Conservation (phyloP, 2,113 vertebrate genomes). For the Empidonax traillii region DNA sequence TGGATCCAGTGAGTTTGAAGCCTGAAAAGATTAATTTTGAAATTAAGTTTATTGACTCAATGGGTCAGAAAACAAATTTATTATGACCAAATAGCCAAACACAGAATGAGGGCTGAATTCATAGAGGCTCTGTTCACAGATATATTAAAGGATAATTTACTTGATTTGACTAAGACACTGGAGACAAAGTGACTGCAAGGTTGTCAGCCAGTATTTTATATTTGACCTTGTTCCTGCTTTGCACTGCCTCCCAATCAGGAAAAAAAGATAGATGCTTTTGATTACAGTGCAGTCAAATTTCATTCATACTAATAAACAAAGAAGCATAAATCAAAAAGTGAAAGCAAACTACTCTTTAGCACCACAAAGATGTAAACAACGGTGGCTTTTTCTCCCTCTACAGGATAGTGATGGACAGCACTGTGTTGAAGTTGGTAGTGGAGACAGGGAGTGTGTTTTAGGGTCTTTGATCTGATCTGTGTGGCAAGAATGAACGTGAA, state of each 20-base stretch:
- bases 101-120: neutral
- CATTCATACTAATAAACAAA: constrained; percentile 33
- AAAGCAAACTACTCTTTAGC: neutral
- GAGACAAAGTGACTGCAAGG: neutral
- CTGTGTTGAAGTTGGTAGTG: neutral
- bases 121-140: neutral
- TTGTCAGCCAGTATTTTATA: neutral
- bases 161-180: neutral
- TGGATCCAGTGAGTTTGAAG: constrained; percentile 44
- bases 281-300: constrained; percentile 34
- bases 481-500: neutral
- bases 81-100: neutral
- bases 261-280: constrained; percentile 33
- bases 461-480: neutral
- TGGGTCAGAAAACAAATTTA: constrained; percentile 58
- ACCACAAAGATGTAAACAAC: neutral
- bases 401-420: neutral
- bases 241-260: neutral
- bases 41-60: constrained; percentile 53
- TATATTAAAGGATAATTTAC: constrained; percentile 6
- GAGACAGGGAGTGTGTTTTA: neutral
- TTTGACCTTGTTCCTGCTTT: constrained; percentile 15
- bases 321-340: constrained; percentile 32
- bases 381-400: neutral
- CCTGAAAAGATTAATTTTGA: constrained; percentile 54